These are phyloP conservation scores for Cryptotis parvus DNA, from an alignment of 2,113 vertebrate species.

Conservation along the genomic window DNA sequence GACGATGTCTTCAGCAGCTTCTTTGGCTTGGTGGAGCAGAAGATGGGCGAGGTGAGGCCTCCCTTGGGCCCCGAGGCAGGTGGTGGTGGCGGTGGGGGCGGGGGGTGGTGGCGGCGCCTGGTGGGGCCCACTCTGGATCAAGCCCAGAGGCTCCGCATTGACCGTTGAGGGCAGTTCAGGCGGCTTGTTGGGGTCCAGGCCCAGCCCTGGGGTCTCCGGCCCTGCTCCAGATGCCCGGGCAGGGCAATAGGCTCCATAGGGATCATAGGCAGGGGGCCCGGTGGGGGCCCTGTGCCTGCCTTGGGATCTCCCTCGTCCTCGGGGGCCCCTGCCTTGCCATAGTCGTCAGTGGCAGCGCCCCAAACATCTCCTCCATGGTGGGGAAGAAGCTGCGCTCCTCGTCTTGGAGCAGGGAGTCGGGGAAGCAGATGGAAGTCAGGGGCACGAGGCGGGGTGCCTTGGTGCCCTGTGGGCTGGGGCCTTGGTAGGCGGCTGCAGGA, in stretches of 20 bases:
- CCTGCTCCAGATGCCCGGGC: constrained; percentile 62
- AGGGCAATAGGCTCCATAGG: constrained; percentile 75
- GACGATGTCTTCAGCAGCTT: constrained; percentile 96
- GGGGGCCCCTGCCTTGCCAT: constrained; percentile 89
- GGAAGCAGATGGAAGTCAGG: constrained; percentile 96
- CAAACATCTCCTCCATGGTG: constrained; percentile 98
- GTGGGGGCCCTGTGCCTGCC: constrained; percentile 85
- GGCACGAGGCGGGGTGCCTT: constrained; percentile 93
- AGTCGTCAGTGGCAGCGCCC: constrained; percentile 90
- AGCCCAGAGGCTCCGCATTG: constrained; percentile 94
- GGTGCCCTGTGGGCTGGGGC: constrained; percentile 89
- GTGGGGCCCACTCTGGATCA: constrained; percentile 92
- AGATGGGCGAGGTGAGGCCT: constrained; percentile 92
- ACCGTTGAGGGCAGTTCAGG: constrained; percentile 95
- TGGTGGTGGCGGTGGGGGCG: rapidly evolving
- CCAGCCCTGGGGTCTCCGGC: constrained; percentile 78
- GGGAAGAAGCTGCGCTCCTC: constrained; percentile 96
- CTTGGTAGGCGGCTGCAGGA: constrained; percentile 88
- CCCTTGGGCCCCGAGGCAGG: constrained; percentile 81
- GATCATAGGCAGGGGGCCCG: constrained; percentile 85
- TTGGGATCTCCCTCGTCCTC: constrained; percentile 88
- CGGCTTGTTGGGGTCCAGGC: constrained; percentile 91
- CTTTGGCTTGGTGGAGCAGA: constrained; percentile 96
- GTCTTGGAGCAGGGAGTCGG: constrained; percentile 94
- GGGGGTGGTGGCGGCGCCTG: constrained; percentile 24